These are phyloP conservation scores for Andrena fulva DNA, from an alignment of 2,888 invertebrate species.

Conservation along the genomic window DNA sequence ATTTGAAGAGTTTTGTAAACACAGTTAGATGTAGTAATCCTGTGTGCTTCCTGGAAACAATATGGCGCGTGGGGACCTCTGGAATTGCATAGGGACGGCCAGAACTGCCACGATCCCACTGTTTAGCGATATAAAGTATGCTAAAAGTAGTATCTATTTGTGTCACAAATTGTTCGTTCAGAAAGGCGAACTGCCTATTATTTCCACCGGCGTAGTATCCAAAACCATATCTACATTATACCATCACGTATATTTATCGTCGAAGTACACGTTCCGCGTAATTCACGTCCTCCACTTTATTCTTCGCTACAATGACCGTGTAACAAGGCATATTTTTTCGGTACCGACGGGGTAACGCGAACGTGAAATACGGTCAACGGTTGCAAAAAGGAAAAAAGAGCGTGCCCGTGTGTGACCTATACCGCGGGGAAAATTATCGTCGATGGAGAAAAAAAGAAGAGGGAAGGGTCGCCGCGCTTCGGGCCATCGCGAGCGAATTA, in stretches of 20 bases:
- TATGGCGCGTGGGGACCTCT: no score
- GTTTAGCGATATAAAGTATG: no score
- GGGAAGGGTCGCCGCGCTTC: constrained; percentile 16
- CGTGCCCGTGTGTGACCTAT: constrained; percentile 5
- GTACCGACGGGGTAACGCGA: constrained; percentile 13
- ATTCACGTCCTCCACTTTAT: background rate
- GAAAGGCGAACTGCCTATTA: no score
- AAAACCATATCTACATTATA: no score
- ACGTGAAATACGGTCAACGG: constrained; percentile 24
- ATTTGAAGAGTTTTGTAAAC: no score
- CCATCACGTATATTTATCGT: background rate
- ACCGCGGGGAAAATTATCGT: constrained; percentile 44
- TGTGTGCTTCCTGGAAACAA: no score
- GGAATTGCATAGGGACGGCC: no score
- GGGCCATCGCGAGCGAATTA: constrained; percentile 49
- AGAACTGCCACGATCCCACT: no score
- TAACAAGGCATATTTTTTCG: constrained; percentile 3
- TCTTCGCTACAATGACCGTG: background rate
- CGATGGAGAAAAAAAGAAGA: constrained; percentile 19
- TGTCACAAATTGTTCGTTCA: no score
- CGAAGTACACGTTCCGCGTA: background rate
- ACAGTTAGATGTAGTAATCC: no score
- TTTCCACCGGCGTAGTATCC: no score
- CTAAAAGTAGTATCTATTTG: no score
- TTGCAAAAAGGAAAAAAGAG: constrained; percentile 8